phyloP scores from a whole-genome alignment of 1,140 invertebrate genomes.

The Tetragonula clypearis region DNA sequence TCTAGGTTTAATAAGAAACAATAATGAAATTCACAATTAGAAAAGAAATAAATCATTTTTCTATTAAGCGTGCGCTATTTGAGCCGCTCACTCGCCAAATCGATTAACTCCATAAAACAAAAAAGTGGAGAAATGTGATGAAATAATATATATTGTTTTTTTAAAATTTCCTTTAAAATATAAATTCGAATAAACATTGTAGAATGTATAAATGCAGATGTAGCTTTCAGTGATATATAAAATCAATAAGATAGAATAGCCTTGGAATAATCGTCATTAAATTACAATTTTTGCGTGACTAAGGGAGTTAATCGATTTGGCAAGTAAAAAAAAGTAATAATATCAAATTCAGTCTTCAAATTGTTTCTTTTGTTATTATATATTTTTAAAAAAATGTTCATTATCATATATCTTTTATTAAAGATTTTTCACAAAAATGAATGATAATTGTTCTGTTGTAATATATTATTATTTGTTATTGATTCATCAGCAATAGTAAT shows the following conservation, averaged over 20 bases:
- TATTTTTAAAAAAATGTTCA: background rate
- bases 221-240: background rate
- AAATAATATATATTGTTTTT: background rate
- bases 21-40: background rate
- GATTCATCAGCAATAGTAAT: background rate
- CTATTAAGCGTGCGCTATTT: background rate
- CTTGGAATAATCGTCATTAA: background rate
- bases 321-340: background rate
- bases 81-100: background rate
- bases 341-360: background rate
- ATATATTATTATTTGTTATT: too few relatives aligned
- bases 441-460: too few relatives aligned
- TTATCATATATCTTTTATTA: background rate
- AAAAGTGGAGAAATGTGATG: background rate
- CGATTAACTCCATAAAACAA: too few relatives aligned
- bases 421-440: too few relatives aligned
- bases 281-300: background rate
- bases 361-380: background rate
- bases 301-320: background rate
- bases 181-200: background rate
- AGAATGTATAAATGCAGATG: background rate
- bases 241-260: background rate
- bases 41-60: background rate
- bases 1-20: background rate
- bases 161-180: background rate